Percentiles rank a stretch among this genome's conserved stretches.
These are phyloP conservation scores for Onychomys leucogaster DNA, from an alignment of 2,797 vertebrate genomes.

Conservation along the genomic window DNA sequence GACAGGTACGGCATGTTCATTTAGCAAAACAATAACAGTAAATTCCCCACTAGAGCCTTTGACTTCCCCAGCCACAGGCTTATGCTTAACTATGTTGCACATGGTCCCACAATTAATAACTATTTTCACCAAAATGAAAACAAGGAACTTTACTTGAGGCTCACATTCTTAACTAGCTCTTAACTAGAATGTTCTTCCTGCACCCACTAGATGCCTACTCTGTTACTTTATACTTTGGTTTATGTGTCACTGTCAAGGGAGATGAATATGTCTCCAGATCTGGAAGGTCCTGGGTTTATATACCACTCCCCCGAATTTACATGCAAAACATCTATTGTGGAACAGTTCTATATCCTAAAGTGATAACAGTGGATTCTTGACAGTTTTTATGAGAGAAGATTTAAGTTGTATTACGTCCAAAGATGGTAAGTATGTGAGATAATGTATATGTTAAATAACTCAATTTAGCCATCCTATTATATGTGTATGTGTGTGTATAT, in stretches of 20 bases:
- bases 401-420: background rate
- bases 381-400: background rate
- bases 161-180: background rate
- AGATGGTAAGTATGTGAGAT: background rate
- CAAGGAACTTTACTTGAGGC: background rate
- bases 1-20: background rate
- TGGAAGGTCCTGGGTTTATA: constrained; percentile 30
- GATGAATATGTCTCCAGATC: background rate
- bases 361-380: background rate
- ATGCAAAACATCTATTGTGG: background rate
- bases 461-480: background rate
- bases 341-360: background rate
- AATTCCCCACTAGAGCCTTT: background rate
- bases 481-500: background rate
- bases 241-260: background rate
- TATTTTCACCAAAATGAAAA: background rate
- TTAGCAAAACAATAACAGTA: background rate
- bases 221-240: background rate
- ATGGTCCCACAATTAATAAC: background rate
- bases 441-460: background rate
- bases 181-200: background rate
- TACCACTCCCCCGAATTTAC: background rate
- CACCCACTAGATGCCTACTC: background rate
- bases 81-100: background rate
- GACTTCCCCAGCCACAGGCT: background rate